Conservation (phyloP, 2,113 vertebrate genomes). For the Tyrannus savana region DNA sequence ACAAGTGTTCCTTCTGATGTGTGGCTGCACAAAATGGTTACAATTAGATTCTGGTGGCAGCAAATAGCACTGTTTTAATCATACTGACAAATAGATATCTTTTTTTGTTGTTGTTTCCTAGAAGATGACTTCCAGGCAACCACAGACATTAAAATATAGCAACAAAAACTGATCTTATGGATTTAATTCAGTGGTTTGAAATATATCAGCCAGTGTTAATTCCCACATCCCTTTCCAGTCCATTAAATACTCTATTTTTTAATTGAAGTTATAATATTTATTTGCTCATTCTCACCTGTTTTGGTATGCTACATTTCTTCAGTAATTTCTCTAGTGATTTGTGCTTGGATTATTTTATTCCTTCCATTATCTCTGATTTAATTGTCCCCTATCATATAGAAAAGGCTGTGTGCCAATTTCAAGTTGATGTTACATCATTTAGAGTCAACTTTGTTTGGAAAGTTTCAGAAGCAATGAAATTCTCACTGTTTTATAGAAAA, state of each 20-base stretch:
- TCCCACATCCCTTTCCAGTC: conserved; percentile 74
- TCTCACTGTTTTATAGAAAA: neutral
- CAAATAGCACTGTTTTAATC: conserved; percentile 42
- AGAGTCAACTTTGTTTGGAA: conserved; percentile 17
- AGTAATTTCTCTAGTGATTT: conserved; percentile 79
- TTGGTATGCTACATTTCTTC: conserved; percentile 73
- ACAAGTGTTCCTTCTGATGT: neutral
- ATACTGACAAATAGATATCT: conserved; percentile 16
- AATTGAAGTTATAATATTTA: conserved; percentile 82
- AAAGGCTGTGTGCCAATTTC: conserved; percentile 37
- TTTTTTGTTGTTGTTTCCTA: conserved; percentile 5
- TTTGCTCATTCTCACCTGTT: conserved; percentile 76
- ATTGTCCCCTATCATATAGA: conserved; percentile 58
- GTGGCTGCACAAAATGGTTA: neutral
- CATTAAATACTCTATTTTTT: conserved; percentile 80
- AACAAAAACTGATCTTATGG: conserved; percentile 69
- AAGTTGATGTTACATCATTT: conserved; percentile 18
- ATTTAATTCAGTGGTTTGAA: conserved; percentile 72
- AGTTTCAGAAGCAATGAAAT: neutral
- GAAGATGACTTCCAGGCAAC: conserved; percentile 68
- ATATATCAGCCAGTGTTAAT: conserved; percentile 71
- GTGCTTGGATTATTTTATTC: conserved; percentile 62
- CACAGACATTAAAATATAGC: conserved; percentile 64
- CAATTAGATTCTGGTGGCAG: neutral
- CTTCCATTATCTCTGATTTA: conserved; percentile 68